phyloP scores from a whole-genome alignment of 2,797 vertebrate genomes.

The Propithecus perrieri region DNA sequence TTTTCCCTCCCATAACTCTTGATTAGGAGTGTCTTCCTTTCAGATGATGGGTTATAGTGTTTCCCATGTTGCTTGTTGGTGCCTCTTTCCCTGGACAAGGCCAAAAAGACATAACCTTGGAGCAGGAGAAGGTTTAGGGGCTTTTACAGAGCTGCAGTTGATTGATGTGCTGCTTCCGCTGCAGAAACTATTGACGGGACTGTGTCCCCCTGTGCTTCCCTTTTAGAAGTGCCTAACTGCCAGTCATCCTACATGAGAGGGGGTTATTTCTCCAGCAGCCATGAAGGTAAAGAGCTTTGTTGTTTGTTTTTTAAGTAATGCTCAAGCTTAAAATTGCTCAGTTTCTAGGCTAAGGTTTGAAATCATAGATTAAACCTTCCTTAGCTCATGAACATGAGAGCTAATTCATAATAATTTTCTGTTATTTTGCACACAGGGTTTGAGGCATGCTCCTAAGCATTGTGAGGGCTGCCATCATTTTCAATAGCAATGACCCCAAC shows the following conservation, averaged over 20 bases:
- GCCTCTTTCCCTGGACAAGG: neutral
- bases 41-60: neutral
- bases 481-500: neutral
- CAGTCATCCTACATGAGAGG: conserved; percentile 94
- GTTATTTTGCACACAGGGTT: neutral
- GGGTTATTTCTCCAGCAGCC: conserved; percentile 93
- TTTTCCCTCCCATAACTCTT: neutral
- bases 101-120: neutral
- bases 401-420: neutral
- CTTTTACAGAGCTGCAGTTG: neutral
- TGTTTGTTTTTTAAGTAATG: neutral
- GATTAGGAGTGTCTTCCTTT: neutral
- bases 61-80: neutral
- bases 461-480: neutral
- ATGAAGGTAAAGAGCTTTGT: conserved; percentile 89
- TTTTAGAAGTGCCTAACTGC: conserved; percentile 98
- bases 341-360: conserved; percentile 4
- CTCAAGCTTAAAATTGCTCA: neutral
- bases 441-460: neutral
- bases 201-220: conserved; percentile 10
- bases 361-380: neutral
- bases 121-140: neutral
- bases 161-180: neutral
- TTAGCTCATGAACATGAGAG: neutral
- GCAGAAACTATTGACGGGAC: neutral